phyloP scores from a whole-genome alignment of 2,888 invertebrate genomes.

The Brenthis hecate region DNA sequence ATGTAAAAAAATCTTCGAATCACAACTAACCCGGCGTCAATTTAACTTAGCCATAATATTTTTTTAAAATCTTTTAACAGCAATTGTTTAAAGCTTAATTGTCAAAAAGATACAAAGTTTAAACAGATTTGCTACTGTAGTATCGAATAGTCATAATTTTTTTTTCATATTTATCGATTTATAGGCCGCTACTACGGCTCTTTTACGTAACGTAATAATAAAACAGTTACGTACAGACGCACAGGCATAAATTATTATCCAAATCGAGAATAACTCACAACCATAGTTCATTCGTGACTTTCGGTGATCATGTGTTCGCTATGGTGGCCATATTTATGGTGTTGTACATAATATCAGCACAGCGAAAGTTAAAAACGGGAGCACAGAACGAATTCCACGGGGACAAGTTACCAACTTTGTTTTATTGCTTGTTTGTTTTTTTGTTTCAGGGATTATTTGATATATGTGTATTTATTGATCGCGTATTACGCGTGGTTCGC shows the following conservation, averaged over 20 bases:
- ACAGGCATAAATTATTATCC: constrained; percentile 44
- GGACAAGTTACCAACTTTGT: constrained; percentile 24
- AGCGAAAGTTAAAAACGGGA: constrained; percentile 47
- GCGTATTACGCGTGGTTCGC: constrained; percentile 66
- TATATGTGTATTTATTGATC: constrained; percentile 59
- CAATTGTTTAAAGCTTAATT: background rate
- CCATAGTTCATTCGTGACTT: constrained; percentile 44
- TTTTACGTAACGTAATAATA: constrained; percentile 67
- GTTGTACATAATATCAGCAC: constrained; percentile 54
- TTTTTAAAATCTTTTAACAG: too few relatives aligned
- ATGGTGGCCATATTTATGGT: constrained; percentile 63
- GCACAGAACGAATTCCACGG: constrained; percentile 21
- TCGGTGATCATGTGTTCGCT: constrained; percentile 68
- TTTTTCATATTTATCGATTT: constrained; percentile 62
- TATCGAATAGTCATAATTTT: background rate
- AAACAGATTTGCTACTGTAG: background rate
- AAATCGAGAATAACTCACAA: constrained; percentile 56
- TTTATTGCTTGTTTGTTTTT: constrained; percentile 23
- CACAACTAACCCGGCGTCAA: background rate
- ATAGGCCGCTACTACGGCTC: constrained; percentile 47
- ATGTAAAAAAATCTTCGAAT: background rate
- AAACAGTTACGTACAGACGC: constrained; percentile 47
- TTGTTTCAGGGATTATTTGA: constrained; percentile 34
- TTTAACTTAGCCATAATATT: too few relatives aligned
- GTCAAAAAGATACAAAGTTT: background rate